Conservation (phyloP, 2,888 invertebrate species). For the Chrysolina haemoptera region DNA sequence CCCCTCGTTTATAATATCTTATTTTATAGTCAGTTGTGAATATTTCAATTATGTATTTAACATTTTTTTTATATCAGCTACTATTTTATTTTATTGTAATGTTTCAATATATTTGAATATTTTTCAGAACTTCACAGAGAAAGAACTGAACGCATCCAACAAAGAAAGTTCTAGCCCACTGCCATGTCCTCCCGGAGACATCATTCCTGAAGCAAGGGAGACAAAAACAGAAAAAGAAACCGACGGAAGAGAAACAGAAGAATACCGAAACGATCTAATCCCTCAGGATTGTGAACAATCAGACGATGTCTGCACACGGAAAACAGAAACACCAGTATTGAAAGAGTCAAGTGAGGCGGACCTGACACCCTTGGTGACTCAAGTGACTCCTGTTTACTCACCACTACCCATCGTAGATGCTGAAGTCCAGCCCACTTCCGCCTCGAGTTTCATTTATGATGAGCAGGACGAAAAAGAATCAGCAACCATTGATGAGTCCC, state of each 20-base stretch:
- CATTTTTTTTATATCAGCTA: too few species aligned
- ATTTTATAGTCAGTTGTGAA: too few species aligned
- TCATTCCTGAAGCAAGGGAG: not conserved
- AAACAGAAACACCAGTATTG: constrained; percentile 3
- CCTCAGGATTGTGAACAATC: not conserved
- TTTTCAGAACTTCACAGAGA: not conserved
- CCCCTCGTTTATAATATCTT: too few species aligned
- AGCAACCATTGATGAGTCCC: constrained; percentile 43
- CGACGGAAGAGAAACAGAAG: not conserved
- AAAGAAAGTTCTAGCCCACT: constrained; percentile 10
- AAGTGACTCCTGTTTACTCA: constrained; percentile 36
- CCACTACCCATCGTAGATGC: constrained; percentile 14
- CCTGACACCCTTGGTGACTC: constrained; percentile 20
- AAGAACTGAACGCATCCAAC: constrained; percentile 14
- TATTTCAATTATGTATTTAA: too few species aligned
- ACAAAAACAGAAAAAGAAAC: not conserved
- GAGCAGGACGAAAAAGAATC: constrained; percentile 26
- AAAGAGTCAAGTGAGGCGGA: constrained; percentile 1
- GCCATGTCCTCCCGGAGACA: not conserved
- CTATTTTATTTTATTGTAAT: too few species aligned
- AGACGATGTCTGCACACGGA: not conserved
- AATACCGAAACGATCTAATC: not conserved
- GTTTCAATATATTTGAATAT: not conserved
- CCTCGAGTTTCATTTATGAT: not conserved
- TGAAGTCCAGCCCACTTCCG: not conserved